These are phyloP conservation scores for Stigmatopora argus DNA, from an alignment of 2,113 vertebrate species.

Conservation along the genomic window DNA sequence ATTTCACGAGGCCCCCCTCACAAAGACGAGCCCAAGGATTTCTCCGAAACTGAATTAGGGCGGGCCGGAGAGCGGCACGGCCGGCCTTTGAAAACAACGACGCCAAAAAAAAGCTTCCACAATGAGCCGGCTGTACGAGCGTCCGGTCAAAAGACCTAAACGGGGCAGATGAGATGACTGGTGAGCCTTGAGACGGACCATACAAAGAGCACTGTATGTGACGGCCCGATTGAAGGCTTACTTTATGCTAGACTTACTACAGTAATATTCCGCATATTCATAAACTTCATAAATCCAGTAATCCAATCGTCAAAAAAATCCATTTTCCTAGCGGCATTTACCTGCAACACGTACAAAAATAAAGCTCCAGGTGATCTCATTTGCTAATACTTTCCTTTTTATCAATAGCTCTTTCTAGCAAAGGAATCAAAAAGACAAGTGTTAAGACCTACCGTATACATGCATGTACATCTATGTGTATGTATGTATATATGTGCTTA, in stretches of 20 bases:
- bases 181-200: constrained; percentile 37
- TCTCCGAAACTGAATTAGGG: constrained; percentile 72
- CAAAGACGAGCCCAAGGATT: constrained; percentile 47
- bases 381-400: too few species aligned
- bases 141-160: constrained; percentile 35
- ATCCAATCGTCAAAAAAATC: neutral
- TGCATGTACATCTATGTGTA: too few species aligned
- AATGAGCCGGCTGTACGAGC: constrained; percentile 61
- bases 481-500: too few species aligned
- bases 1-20: constrained; percentile 62
- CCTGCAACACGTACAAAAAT: too few species aligned
- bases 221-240: constrained; percentile 15
- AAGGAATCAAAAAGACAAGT: too few species aligned
- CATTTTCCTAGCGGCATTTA: neutral
- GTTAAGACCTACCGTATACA: too few species aligned
- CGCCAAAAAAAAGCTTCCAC: constrained; percentile 48
- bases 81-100: constrained; percentile 34
- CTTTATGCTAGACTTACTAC: neutral
- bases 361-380: too few species aligned
- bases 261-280: neutral
- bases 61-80: constrained; percentile 41
- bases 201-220: constrained; percentile 44
- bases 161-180: constrained; percentile 43
- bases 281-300: neutral
- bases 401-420: too few species aligned